These are phyloP conservation scores for Tetramorium alpestre DNA, from an alignment of 1,140 invertebrate genomes.

Conservation along the genomic window DNA sequence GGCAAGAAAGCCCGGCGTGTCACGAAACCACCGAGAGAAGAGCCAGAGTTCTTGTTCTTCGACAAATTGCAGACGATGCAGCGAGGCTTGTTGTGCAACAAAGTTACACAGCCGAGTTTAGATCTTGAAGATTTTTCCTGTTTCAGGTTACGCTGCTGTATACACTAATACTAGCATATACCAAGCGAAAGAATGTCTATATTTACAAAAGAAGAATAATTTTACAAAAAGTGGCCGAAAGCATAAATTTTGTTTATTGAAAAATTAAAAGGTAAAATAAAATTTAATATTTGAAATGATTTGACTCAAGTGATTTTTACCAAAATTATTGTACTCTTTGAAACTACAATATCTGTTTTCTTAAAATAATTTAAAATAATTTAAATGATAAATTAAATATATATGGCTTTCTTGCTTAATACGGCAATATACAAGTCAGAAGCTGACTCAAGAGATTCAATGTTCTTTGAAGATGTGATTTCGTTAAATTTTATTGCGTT, in stretches of 20 bases:
- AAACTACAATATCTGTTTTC: neutral
- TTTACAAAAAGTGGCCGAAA: neutral
- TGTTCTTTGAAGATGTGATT: neutral
- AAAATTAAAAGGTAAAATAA: neutral
- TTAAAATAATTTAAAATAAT: neutral
- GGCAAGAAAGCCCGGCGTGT: conserved; percentile 37
- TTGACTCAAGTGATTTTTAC: neutral
- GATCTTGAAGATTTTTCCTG: neutral
- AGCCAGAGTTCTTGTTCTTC: conserved; percentile 50
- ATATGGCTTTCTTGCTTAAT: neutral
- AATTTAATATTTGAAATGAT: neutral
- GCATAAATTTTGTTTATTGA: neutral
- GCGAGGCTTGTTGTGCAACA: conserved; percentile 29
- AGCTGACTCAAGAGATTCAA: neutral
- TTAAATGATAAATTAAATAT: neutral
- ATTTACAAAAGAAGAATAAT: neutral
- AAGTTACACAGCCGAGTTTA: conserved; percentile 37
- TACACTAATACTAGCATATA: neutral
- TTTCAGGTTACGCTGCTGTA: neutral
- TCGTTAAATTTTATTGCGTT: neutral
- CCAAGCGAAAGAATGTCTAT: neutral
- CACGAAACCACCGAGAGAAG: conserved; percentile 51
- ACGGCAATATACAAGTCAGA: neutral
- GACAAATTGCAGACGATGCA: conserved; percentile 46
- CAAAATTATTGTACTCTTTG: neutral